These are phyloP conservation scores for Mandrillus leucophaeus DNA, from an alignment of 2,113 vertebrate species.

Conservation along the genomic window DNA sequence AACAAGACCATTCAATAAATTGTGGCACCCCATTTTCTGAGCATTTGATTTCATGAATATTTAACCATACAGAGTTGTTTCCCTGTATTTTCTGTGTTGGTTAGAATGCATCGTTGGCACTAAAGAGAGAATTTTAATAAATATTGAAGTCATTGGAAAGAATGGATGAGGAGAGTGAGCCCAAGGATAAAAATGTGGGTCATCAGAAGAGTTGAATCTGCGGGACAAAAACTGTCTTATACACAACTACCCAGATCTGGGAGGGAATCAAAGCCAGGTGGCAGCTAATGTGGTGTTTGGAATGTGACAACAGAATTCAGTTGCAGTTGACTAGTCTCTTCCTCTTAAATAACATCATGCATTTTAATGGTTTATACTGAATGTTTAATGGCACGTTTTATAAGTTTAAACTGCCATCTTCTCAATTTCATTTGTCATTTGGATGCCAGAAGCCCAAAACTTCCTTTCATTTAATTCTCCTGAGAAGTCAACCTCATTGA, in stretches of 20 bases:
- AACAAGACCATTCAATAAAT: not conserved
- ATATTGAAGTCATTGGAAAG: not conserved
- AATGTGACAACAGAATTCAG: conserved; percentile 48
- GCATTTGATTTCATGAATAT: not conserved
- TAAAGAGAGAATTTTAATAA: not conserved
- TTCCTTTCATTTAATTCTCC: conserved; percentile 40
- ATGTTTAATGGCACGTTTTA: conserved; percentile 55
- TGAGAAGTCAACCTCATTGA: not conserved
- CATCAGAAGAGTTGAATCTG: not conserved
- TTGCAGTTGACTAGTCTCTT: conserved; percentile 53
- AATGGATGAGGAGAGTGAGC: not conserved
- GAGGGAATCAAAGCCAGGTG: conserved; percentile 31
- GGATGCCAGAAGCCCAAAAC: conserved; percentile 27
- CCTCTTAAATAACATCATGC: conserved; percentile 46
- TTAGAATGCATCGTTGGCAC: not conserved
- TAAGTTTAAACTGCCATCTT: conserved; percentile 43
- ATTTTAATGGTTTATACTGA: conserved; percentile 63
- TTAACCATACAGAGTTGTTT: not conserved
- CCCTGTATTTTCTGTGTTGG: not conserved
- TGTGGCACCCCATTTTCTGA: not conserved
- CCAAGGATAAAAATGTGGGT: not conserved
- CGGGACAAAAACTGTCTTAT: not conserved
- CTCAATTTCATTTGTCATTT: conserved; percentile 57
- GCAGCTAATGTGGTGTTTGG: conserved; percentile 29
- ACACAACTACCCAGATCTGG: not conserved